Evolutionary conservation across 2,797 vertebrate genomes (phyloP).

Genomic region (Emydoidea blandingii): DNA sequence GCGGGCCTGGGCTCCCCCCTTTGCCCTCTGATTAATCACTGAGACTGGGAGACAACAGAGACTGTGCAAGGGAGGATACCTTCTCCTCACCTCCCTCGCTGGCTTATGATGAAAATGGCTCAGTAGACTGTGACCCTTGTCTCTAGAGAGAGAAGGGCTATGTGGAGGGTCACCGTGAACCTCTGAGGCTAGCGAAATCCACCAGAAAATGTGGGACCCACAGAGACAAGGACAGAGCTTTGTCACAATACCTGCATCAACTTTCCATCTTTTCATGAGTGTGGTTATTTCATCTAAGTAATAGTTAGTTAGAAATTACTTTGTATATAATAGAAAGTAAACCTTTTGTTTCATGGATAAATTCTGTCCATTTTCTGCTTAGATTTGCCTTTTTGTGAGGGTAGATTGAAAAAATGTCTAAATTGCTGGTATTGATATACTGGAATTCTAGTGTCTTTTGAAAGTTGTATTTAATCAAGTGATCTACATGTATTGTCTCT

Average conservation of each 20-base stretch:
- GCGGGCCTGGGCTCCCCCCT: too few relatives aligned
- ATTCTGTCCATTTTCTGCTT: background rate
- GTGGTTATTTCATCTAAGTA: background rate
- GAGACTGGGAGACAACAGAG: too few relatives aligned
- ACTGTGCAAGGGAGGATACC: too few relatives aligned
- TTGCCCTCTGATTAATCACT: too few relatives aligned
- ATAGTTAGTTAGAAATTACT: background rate
- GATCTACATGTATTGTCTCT: background rate
- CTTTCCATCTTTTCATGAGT: background rate
- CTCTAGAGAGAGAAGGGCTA: too few relatives aligned
- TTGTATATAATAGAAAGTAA: background rate
- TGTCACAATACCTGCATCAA: background rate
- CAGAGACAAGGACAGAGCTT: too few relatives aligned
- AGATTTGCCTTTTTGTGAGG: background rate
- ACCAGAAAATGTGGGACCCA: too few relatives aligned
- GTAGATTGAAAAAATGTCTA: background rate
- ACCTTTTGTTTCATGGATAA: background rate
- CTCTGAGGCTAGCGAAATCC: too few relatives aligned
- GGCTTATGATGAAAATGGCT: too few relatives aligned
- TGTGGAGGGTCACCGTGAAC: too few relatives aligned
- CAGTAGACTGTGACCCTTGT: too few relatives aligned
- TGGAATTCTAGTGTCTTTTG: background rate
- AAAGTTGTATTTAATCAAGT: background rate
- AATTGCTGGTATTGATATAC: background rate
- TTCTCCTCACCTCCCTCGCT: too few relatives aligned